These are phyloP conservation scores for Rhadina sibilatrix DNA, from an alignment of 2,113 vertebrate species.

Conservation along the genomic window DNA sequence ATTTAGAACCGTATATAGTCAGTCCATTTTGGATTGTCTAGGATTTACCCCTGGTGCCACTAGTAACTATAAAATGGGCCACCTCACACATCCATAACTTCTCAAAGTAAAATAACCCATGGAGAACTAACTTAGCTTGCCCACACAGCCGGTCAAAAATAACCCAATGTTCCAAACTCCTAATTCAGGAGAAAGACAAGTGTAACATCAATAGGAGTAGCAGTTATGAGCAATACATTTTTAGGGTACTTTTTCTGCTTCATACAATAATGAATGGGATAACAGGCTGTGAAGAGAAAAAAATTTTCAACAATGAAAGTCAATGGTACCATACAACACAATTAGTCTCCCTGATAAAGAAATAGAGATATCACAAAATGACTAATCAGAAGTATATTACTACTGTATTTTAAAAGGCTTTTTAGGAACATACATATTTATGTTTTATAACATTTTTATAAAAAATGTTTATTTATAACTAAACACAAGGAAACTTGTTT, in stretches of 20 bases:
- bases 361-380: background rate
- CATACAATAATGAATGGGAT: background rate
- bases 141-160: background rate
- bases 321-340: background rate
- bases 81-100: rapidly evolving
- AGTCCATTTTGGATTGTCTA: background rate
- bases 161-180: rapidly evolving
- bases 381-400: background rate
- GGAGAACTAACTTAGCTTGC: background rate
- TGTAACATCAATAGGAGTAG: background rate
- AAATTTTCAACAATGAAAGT: background rate
- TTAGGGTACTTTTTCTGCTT: background rate
- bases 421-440: background rate
- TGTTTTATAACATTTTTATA: too few relatives aligned
- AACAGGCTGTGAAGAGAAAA: background rate
- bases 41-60: background rate
- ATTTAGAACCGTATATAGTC: background rate
- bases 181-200: background rate
- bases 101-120: background rate
- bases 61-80: background rate
- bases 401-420: background rate
- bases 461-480: background rate
- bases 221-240: background rate
- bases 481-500: background rate
- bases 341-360: background rate